Conservation (phyloP, 2,888 invertebrate species). For the Colletes collaris region DNA sequence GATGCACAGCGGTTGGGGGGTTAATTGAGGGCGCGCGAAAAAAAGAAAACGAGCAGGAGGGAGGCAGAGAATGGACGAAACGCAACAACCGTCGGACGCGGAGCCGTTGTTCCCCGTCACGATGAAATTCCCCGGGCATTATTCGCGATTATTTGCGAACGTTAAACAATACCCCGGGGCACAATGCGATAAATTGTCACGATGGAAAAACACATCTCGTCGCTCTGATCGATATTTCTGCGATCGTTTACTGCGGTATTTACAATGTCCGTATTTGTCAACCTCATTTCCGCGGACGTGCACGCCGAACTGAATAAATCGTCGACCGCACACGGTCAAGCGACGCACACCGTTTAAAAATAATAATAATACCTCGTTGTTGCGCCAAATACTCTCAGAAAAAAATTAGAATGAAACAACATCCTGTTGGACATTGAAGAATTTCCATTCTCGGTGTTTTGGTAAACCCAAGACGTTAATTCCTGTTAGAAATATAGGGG, state of each 20-base stretch:
- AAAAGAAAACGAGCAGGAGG: neutral
- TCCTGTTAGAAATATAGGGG: neutral
- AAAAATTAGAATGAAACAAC: too few species aligned
- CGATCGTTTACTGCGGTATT: conserved; percentile 50
- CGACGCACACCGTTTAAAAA: too few species aligned
- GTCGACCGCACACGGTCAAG: conserved; percentile 9
- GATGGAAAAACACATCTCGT: conserved; percentile 31
- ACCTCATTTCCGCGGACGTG: conserved; percentile 39
- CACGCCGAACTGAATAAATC: conserved; percentile 41
- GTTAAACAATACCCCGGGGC: conserved; percentile 30
- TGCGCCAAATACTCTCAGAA: too few species aligned
- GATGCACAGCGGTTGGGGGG: too few species aligned
- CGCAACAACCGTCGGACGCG: neutral
- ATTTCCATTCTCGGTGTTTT: too few species aligned
- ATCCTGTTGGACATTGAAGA: too few species aligned
- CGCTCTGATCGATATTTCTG: conserved; percentile 34
- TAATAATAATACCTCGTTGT: too few species aligned
- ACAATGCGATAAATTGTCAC: conserved; percentile 40
- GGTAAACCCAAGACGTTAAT: too few species aligned
- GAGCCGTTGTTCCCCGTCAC: neutral
- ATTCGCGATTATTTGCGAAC: conserved; percentile 40
- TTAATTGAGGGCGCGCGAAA: too few species aligned
- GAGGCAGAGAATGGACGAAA: neutral
- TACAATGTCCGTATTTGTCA: conserved; percentile 53
- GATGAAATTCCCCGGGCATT: conserved; percentile 14